A percentile compares a stretch with the other conserved stretches of the same genome.
Evolutionary conservation across 2,888 invertebrate genomes (phyloP).

Genomic region (Encarsia formosa): DNA sequence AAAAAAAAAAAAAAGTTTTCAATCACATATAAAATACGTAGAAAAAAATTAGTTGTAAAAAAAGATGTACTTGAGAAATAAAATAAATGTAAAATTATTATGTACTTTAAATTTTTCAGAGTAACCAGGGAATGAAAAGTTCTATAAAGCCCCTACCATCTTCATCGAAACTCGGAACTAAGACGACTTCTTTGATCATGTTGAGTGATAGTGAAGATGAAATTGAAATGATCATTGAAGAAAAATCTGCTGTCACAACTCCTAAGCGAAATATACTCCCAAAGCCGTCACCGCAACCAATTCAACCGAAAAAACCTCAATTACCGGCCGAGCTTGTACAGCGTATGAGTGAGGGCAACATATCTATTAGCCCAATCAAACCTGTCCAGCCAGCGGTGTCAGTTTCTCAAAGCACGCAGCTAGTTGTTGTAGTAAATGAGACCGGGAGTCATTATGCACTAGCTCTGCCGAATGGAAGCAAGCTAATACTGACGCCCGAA

Average conservation of each 20-base stretch:
- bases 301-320: neutral
- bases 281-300: neutral
- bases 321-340: constrained; percentile 39
- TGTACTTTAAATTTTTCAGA: no score
- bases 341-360: constrained; percentile 46
- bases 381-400: constrained; percentile 29
- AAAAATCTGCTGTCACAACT: constrained; percentile 14
- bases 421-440: constrained; percentile 48
- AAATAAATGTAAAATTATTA: no score
- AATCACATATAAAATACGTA: no score
- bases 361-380: constrained; percentile 46
- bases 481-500: constrained; percentile 48
- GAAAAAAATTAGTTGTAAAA: no score
- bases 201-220: constrained; percentile 49
- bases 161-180: no score
- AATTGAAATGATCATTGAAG: constrained; percentile 46
- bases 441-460: constrained; percentile 49
- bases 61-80: no score
- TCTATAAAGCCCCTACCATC: no score
- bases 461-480: constrained; percentile 48
- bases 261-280: constrained; percentile 11
- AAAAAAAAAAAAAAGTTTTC: no score
- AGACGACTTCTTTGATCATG: constrained; percentile 44
- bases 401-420: constrained; percentile 30
- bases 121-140: neutral